These are phyloP conservation scores for Propsilocerus akamusi DNA, from an alignment of 1,140 invertebrate genomes.

Conservation along the genomic window DNA sequence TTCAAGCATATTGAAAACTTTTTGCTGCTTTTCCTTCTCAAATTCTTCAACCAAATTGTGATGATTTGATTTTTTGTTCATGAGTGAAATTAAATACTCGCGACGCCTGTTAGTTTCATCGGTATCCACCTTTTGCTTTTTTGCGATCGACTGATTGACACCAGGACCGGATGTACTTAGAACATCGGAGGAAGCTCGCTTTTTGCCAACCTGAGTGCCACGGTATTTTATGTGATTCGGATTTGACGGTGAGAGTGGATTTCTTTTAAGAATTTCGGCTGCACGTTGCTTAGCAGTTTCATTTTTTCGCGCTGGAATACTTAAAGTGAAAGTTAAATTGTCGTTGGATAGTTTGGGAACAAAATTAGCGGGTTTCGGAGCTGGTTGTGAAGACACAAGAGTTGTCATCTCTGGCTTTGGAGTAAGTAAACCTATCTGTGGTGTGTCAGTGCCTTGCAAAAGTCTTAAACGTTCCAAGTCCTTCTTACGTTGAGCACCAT, in stretches of 20 bases:
- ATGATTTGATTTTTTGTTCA: constrained; percentile 62
- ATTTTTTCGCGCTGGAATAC: constrained; percentile 30
- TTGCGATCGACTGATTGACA: no score
- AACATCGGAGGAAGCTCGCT: constrained; percentile 29
- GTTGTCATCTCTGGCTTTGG: not conserved
- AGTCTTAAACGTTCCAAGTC: constrained; percentile 38
- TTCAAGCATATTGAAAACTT: constrained; percentile 77
- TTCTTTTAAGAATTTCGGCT: constrained; percentile 31
- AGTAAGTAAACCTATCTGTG: not conserved
- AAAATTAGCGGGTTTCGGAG: constrained; percentile 1
- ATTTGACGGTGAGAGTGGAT: constrained; percentile 44
- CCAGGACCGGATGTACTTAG: constrained; percentile 25
- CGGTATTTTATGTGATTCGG: constrained; percentile 39
- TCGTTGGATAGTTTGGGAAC: constrained; percentile 14
- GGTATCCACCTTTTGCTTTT: constrained; percentile 27
- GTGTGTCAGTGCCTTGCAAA: constrained; percentile 21
- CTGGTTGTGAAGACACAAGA: not conserved
- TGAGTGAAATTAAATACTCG: constrained; percentile 55
- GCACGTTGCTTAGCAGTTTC: constrained; percentile 46
- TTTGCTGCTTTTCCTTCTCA: constrained; percentile 55
- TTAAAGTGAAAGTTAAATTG: constrained; percentile 39
- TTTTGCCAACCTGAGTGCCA: constrained; percentile 32
- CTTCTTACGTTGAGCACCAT: constrained; percentile 27
- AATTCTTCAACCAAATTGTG: constrained; percentile 49
- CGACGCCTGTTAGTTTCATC: constrained; percentile 29